Base-by-base conservation (phyloP, 2,797 vertebrate species). In the Sebastiscus albofasciatus region DNA sequence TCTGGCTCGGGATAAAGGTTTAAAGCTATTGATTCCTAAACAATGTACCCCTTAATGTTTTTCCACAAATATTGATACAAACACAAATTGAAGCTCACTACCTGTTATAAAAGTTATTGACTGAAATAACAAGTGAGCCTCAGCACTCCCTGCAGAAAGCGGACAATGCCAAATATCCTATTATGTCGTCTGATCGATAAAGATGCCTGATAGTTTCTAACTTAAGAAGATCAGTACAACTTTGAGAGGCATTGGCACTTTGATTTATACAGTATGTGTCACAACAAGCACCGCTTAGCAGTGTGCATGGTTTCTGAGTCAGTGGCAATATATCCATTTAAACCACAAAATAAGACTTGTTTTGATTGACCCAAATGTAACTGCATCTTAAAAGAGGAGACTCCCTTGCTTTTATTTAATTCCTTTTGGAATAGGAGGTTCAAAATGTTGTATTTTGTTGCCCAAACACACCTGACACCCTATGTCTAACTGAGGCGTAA, bases 11-110 rank as follows among this genome's bases (percentile, higher is more conserved):
- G 24, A 81, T 82, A 76, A 86, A 82, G n/a, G 64, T 76, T 88
- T 79, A 72, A 76, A 88, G 55, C 18, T 75, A 87, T 86, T 59
- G 80, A 90, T 90, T 81, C 49, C 54, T 42, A 73, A 80, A 65
- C 64, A 79, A 66, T 72, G 16, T 60, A 60, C 42, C 26, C 13
- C 69, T 54, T 74, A 27, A 58, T 75, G 36, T 69, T 80, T 87
- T 67, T 82, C 56, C 26, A 79, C 80, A 92, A 80, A 87, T 87
- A 89, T 81, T 92, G 80, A 90, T 72, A 81, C 65, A 82, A 75
- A 71, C 34, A 79, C 75, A 72, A 77, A n/a, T 61, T 69, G 55
- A 81, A 56, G 70, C 80, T 84, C 34, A 68, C 70, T 62, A 67
- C 33, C 69, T 67, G 75, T 85, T 85, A 46, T 73, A 82, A 86